Conservation (phyloP, 2,113 vertebrate genomes). For the Vidua macroura region DNA sequence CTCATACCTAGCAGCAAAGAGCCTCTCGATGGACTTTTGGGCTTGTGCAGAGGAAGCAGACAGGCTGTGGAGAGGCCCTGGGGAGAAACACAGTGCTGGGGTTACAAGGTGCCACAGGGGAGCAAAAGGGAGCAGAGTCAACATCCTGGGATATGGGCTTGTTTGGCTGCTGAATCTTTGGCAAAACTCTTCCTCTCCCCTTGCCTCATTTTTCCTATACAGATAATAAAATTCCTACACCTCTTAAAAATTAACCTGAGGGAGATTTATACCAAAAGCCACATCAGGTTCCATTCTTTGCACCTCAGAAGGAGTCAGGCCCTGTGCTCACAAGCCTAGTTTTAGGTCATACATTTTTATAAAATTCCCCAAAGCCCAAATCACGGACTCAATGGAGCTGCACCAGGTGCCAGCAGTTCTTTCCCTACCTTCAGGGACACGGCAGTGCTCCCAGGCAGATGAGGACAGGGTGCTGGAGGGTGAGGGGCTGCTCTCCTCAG, state of each 20-base stretch:
- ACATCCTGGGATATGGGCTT: fast-evolving
- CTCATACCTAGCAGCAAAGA: constrained; percentile 86
- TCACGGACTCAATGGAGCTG: fast-evolving
- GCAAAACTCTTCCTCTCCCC: background rate
- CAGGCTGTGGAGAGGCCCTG: constrained; percentile 79
- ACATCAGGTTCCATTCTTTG: background rate
- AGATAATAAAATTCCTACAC: background rate
- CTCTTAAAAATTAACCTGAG: background rate
- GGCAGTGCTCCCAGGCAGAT: constrained; percentile 69
- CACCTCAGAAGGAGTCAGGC: background rate
- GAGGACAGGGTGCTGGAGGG: constrained; percentile 71
- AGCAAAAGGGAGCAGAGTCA: background rate
- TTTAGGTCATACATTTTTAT: background rate
- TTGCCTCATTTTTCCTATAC: background rate
- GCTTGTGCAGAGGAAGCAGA: constrained; percentile 81
- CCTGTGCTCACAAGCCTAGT: background rate
- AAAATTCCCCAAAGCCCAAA: background rate
- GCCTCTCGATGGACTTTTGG: constrained; percentile 81
- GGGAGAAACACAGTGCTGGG: background rate
- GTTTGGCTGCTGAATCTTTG: background rate
- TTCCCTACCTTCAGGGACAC: constrained; percentile 75
- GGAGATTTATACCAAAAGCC: background rate
- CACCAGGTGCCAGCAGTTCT: background rate
- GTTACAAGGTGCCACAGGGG: background rate
- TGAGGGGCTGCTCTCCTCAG: constrained; percentile 65